Percentiles rank a stretch among this genome's conserved stretches.
These are phyloP conservation scores for Meteorus cinctellus DNA, from an alignment of 2,888 invertebrate genomes.

Conservation along the genomic window DNA sequence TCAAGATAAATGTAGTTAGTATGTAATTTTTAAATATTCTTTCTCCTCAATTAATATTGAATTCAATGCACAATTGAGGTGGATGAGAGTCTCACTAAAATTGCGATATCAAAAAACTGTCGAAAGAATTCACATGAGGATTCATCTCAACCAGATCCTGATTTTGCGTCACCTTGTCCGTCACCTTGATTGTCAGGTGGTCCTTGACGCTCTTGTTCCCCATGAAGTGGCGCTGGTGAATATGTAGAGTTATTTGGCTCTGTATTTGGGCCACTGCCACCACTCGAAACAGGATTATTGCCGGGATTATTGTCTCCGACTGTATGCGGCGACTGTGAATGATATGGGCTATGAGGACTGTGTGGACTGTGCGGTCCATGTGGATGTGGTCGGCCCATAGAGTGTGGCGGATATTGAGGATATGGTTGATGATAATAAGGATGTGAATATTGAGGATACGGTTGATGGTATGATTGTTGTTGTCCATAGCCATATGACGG, in stretches of 20 bases:
- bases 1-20: neutral
- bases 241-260: conserved; percentile 60
- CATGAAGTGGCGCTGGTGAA: conserved; percentile 63
- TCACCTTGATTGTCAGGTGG: conserved; percentile 65
- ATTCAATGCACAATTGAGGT: neutral
- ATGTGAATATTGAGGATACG: conserved; percentile 75
- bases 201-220: conserved; percentile 62
- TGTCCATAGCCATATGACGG: conserved; percentile 74
- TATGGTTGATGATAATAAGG: conserved; percentile 76
- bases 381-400: conserved; percentile 73
- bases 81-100: neutral
- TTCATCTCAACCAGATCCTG: conserved; percentile 61
- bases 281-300: conserved; percentile 56
- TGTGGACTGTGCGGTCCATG: conserved; percentile 71
- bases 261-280: conserved; percentile 55
- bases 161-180: conserved; percentile 65
- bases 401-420: conserved; percentile 76
- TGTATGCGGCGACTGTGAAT: conserved; percentile 70
- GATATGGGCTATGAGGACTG: conserved; percentile 64
- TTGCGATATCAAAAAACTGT: neutral
- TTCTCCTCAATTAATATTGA: neutral
- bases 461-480: conserved; percentile 74
- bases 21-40: neutral
- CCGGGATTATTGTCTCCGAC: conserved; percentile 63
- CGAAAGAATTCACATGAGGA: conserved; percentile 25